Base-by-base conservation (phyloP, 2,888 invertebrate genomes). In the Liposcelis brunnea region DNA sequence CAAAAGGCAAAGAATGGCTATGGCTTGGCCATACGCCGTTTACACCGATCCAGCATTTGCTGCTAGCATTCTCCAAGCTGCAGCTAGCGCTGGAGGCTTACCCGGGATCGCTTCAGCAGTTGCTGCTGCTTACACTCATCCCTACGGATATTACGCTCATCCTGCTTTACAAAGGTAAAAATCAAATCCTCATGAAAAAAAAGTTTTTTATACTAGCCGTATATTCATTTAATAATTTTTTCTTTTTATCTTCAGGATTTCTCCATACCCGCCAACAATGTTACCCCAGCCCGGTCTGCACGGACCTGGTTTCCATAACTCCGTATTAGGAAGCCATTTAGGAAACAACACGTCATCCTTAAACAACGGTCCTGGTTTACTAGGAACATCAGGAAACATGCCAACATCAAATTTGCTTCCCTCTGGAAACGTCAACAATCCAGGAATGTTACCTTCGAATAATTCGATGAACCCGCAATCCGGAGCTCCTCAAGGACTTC, bases 11-110 rank as follows among this genome's bases (percentile, higher is more conserved):
- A 72, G 91, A 12, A 81, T 93, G 62, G 87, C 93, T 1, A 77
- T 94, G 53, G 82, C 87, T 0, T 95, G 95, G 94, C 94, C 94
- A 0, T 90, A 91, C 64, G 82, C 86, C 0, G 89, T 94, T 47
- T 91, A 91, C 66, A 80, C 87, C 21, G 94, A 95, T 57, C 93
- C 94, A 0, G 81, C 89, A 0, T 77, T 95, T 55, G 91, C 93
- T 4, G 93, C 93, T 2, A 83, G 91, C 31, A 74, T 94, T 7
- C 72, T 91, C 2, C 91, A 93, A 58, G 91, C 93, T 0, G 86
- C 87, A 0, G 83, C 84, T 6, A 74, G 77, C 8, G 76, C 77
- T 8, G 72, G 50, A 37, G 52, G 51, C 31, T 49, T 53, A 7
- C 48, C 52, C 5, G 51, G 52, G 36, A 49, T 52, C 36, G 52